Evolutionary conservation across 1,140 invertebrate species (phyloP).

Genomic region (Neuroterus valhalla): DNA sequence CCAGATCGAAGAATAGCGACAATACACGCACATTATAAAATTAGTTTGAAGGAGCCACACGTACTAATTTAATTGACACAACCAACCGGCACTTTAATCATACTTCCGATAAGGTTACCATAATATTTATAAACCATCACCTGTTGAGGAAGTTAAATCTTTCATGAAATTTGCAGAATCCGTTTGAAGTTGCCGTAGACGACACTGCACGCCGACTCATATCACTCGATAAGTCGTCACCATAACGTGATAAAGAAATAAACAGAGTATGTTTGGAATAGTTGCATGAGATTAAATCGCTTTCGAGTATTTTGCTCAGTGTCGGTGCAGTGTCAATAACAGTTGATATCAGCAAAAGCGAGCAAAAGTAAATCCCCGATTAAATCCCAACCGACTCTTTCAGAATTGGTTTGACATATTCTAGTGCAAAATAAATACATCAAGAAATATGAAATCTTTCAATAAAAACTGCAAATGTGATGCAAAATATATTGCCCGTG

Average conservation of each 20-base stretch:
- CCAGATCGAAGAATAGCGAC: too few relatives aligned
- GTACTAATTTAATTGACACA: too few relatives aligned
- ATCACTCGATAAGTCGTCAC: constrained; percentile 39
- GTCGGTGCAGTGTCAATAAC: constrained; percentile 10
- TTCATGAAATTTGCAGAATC: constrained; percentile 15
- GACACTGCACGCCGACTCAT: constrained; percentile 28
- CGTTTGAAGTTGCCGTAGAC: constrained; percentile 35
- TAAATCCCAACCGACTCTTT: neutral
- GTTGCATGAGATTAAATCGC: constrained; percentile 35
- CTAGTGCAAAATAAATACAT: neutral
- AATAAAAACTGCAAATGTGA: too few relatives aligned
- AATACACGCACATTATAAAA: too few relatives aligned
- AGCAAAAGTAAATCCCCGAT: neutral
- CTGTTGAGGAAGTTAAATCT: constrained; percentile 19
- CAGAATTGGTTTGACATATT: neutral
- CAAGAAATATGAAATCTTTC: too few relatives aligned
- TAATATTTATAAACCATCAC: constrained; percentile 2
- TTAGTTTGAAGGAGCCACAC: too few relatives aligned
- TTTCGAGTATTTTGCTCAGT: constrained; percentile 5
- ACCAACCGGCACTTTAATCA: neutral
- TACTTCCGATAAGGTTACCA: neutral
- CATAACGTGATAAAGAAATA: constrained; percentile 36
- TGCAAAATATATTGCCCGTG: too few relatives aligned
- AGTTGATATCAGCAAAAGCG: neutral
- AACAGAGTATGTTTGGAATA: constrained; percentile 37